Conservation (phyloP, 2,113 vertebrate genomes). For the Thryonomys swinderianus region DNA sequence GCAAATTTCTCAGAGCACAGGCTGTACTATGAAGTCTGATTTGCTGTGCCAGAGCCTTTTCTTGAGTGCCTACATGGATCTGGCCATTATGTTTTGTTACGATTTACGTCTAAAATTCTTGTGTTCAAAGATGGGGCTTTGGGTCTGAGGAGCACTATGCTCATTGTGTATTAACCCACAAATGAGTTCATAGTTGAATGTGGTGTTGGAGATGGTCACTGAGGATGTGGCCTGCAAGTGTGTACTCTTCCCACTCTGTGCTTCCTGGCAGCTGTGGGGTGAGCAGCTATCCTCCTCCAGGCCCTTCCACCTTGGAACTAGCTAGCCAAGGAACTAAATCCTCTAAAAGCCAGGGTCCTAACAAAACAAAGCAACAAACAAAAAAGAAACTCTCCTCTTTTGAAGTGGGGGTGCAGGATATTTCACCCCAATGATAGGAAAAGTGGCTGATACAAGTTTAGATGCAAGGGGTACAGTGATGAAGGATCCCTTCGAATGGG, state of each 20-base stretch:
- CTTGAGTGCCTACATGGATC: neutral
- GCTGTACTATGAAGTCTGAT: neutral
- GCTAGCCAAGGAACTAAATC: neutral
- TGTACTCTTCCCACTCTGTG: neutral
- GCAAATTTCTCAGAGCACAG: too few relatives aligned
- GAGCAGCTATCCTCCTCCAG: neutral
- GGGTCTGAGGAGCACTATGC: neutral
- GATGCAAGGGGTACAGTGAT: neutral
- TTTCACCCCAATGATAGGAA: neutral
- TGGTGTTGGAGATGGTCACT: neutral
- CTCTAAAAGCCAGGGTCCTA: neutral
- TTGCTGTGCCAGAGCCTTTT: neutral
- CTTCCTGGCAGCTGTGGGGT: neutral
- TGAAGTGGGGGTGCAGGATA: neutral
- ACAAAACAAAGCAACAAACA: neutral
- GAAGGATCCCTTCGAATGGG: neutral
- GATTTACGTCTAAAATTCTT: neutral
- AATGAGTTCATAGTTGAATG: neutral
- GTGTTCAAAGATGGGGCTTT: neutral
- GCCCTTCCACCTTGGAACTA: neutral
- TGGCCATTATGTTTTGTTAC: fast-evolving
- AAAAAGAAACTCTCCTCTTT: neutral
- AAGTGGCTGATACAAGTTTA: neutral
- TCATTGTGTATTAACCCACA: neutral
- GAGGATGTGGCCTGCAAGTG: neutral